phyloP scores from a whole-genome alignment of 2,113 vertebrate genomes.

The Epinephelus moara region DNA sequence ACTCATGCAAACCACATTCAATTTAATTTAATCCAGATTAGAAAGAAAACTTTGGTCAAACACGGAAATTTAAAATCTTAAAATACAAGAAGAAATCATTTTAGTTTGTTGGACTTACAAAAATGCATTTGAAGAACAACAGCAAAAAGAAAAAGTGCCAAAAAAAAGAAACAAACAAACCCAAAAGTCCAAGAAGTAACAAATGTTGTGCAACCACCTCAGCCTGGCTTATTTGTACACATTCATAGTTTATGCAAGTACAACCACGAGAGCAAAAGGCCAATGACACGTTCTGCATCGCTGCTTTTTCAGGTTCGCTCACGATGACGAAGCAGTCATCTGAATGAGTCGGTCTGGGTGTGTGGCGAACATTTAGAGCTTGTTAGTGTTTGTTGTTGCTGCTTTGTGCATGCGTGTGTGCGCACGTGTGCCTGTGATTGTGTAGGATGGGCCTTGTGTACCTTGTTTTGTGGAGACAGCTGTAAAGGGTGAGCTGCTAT shows the following conservation, averaged over 20 bases:
- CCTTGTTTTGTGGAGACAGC: constrained; percentile 34
- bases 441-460: constrained; percentile 27
- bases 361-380: constrained; percentile 5
- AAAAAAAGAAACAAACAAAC: background rate
- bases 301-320: constrained; percentile 39
- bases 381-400: constrained; percentile 15
- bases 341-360: constrained; percentile 22
- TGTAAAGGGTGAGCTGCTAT: constrained; percentile 57
- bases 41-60: background rate
- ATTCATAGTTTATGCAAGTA: constrained; percentile 26
- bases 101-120: background rate
- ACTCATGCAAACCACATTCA: background rate
- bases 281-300: constrained; percentile 16
- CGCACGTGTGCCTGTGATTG: background rate
- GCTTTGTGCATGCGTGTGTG: background rate
- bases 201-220: background rate
- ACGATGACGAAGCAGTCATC: constrained; percentile 22
- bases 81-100: background rate
- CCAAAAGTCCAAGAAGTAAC: background rate
- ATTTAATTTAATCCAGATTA: background rate
- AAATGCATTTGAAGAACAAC: background rate
- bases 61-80: background rate
- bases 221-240: background rate
- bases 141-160: background rate
- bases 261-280: constrained; percentile 15